A percentile compares a stretch with the other conserved stretches of the same genome.
phyloP scores from a whole-genome alignment of 2,888 invertebrate genomes.

The Ashinkailepas kermadecensis region DNA sequence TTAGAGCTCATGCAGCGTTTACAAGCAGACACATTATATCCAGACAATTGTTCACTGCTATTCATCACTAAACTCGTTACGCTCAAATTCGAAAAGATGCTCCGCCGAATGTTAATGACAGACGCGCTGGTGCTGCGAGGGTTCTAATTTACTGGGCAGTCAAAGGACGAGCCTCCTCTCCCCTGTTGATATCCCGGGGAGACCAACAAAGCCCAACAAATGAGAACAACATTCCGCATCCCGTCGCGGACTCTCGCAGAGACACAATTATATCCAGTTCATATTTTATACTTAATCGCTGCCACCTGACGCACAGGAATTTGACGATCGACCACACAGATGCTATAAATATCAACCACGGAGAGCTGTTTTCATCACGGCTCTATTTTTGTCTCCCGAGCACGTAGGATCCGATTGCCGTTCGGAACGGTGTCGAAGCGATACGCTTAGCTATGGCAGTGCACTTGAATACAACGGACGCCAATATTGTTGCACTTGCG shows the following conservation, averaged over 20 bases:
- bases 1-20: no score
- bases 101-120: not conserved
- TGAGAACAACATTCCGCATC: conserved; percentile 23
- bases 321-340: not conserved
- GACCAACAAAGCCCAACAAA: conserved; percentile 16
- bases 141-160: conserved; percentile 12
- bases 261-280: conserved; percentile 16
- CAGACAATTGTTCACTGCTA: not conserved
- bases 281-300: conserved; percentile 18
- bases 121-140: not conserved
- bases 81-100: conserved; percentile 8
- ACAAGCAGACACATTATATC: not conserved
- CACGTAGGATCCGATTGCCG: no score
- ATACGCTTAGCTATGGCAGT: no score
- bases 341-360: not conserved
- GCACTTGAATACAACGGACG: no score
- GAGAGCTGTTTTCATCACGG: no score
- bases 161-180: not conserved
- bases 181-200: not conserved
- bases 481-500: no score
- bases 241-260: not conserved
- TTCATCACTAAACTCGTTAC: conserved; percentile 17
- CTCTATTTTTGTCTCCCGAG: no score
- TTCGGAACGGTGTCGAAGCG: no score
- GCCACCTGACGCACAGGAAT: not conserved